These are phyloP conservation scores for Vidua chalybeata DNA, from an alignment of 2,113 vertebrate species.

Conservation along the genomic window DNA sequence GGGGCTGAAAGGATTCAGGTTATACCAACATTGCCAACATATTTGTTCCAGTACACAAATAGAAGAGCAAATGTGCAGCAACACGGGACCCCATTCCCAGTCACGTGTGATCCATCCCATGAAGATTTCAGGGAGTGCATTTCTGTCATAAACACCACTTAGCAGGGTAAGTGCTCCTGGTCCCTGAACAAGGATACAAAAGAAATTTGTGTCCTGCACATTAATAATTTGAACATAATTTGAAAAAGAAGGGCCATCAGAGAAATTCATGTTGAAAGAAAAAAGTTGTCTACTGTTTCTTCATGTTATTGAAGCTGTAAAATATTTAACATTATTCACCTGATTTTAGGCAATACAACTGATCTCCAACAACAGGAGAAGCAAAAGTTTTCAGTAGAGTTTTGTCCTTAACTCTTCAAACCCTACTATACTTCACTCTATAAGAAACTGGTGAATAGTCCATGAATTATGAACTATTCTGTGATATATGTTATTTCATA, in stretches of 20 bases:
- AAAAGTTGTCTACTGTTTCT: not conserved
- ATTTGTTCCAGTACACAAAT: not conserved
- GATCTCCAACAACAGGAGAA: not conserved
- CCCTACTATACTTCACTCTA: not conserved
- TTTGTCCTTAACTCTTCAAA: not conserved
- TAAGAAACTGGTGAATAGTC: not conserved
- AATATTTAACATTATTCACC: not conserved
- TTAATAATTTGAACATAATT: not conserved
- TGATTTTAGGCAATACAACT: not conserved
- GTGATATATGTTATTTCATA: not conserved
- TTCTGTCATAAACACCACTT: not conserved
- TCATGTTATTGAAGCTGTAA: not conserved
- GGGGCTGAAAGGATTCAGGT: not conserved
- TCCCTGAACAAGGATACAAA: not conserved
- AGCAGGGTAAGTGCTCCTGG: not conserved
- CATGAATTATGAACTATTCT: not conserved
- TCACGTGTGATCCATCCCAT: not conserved
- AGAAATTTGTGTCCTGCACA: not conserved
- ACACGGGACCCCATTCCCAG: accelerated
- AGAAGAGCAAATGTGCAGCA: not conserved
- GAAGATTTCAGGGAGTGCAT: not conserved
- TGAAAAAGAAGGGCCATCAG: not conserved
- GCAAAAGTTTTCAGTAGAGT: not conserved
- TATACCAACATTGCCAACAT: not conserved
- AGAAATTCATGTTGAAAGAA: not conserved